Base-by-base conservation (phyloP, 2,797 vertebrate species). In the Arnoldichthys spilopterus region DNA sequence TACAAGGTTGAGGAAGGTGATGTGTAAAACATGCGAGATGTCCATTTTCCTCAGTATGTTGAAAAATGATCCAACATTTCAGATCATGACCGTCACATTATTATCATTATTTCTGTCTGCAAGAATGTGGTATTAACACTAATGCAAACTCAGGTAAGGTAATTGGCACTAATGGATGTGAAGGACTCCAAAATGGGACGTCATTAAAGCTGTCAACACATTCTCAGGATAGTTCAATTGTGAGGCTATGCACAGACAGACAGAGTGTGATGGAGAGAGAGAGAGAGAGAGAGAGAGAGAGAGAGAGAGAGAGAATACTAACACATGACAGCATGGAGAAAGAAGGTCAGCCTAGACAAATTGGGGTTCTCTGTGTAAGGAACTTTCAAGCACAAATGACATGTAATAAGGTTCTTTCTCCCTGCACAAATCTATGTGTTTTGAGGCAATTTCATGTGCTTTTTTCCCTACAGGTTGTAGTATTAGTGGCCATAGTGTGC, bases 91-190 rank as follows among this genome's bases (percentile, higher is more conserved):
- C 85, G 85, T 87, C 74, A 83, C 87, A 90, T 95, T 92, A 94
- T 94, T 94, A 89, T 94, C 93, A 96, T 96, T 95, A 95, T 93
- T 92, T 85, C 91, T 92, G 92, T 94, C 94, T 93, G 90, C 89
- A 96, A 96, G 94, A 96, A 96, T 95, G 94, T 92, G 83, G 87
- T 89, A 91, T 92, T 94, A 93, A 92, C 94, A 94, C 93, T 93
- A 94, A 94, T 93, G 94, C 93, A 94, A 86, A 86, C 86, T 85
- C 85, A 80, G 81, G 85, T 86, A 81, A 83, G 82, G 85, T 84
- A 82, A 86, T 86, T 86, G 80, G 63, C 80, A 84, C 81, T 91
- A 91, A 93, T 93, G 91, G 90, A 90, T 91, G 83, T 92, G 90
- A 90, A 93, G 90, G 87, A 90, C 86, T 79, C 83, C 87, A 81